A percentile compares a stretch with the other conserved stretches of the same genome.
phyloP scores from a whole-genome alignment of 2,113 vertebrate species.

The Lathamus discolor region DNA sequence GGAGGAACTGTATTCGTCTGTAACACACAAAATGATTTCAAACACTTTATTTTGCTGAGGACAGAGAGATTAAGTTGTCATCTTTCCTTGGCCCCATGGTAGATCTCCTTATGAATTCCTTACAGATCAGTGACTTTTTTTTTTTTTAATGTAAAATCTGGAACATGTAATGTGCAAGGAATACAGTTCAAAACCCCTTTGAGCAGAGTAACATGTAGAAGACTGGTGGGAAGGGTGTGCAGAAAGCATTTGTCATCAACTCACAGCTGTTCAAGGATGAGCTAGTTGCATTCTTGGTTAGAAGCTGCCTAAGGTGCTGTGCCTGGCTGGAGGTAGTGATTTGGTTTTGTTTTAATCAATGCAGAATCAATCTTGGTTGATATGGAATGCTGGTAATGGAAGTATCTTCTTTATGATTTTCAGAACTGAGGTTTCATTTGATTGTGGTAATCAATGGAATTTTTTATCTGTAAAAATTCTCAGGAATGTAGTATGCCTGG shows the following conservation, averaged over 20 bases:
- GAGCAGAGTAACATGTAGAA: neutral
- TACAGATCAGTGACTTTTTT: neutral
- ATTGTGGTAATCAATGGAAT: neutral
- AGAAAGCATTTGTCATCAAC: neutral
- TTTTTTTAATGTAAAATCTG: neutral
- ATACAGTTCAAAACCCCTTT: neutral
- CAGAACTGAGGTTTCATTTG: neutral
- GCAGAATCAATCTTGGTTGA: neutral
- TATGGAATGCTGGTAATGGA: neutral
- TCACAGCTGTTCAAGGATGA: neutral
- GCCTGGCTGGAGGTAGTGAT: neutral
- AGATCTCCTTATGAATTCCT: neutral
- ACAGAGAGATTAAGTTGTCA: neutral
- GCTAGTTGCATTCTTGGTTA: neutral
- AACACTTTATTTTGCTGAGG: neutral
- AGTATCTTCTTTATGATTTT: neutral
- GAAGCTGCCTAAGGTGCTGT: neutral
- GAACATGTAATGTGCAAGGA: neutral
- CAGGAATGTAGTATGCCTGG: fast-evolving
- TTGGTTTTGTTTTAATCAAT: neutral
- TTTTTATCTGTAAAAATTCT: neutral
- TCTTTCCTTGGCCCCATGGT: neutral
- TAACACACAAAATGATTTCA: neutral
- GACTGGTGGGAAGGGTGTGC: neutral
- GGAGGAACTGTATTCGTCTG: neutral